A percentile compares a stretch with the other conserved stretches of the same genome.
Evolutionary conservation across 2,797 vertebrate species (phyloP).

Genomic region (Anas bahamensis): DNA sequence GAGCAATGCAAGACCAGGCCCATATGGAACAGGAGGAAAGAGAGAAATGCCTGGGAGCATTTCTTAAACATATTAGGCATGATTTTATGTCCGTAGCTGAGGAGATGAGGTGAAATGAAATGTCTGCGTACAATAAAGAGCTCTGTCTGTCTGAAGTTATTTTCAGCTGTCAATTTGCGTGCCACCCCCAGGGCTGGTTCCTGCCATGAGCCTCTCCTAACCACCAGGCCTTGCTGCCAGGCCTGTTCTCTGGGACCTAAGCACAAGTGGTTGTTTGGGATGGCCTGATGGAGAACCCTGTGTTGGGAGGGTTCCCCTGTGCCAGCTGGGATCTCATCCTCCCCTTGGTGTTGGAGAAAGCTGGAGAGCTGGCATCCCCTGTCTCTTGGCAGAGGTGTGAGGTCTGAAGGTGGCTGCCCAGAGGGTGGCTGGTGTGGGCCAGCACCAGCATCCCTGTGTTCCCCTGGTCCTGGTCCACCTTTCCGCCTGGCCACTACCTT

Average conservation of each 20-base stretch:
- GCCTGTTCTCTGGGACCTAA: not conserved
- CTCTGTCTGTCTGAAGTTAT: constrained; percentile 35
- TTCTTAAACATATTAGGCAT: constrained; percentile 5
- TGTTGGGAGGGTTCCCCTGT: not conserved
- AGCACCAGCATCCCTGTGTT: not conserved
- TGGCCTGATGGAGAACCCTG: not conserved
- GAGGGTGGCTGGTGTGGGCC: accelerated
- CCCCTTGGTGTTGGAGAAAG: not conserved
- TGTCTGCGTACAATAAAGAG: constrained; percentile 27
- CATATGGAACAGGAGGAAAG: not conserved
- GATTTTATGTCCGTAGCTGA: not conserved
- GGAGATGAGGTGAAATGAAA: constrained; percentile 47
- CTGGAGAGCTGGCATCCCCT: not conserved
- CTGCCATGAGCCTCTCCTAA: not conserved
- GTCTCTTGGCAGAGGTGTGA: not conserved
- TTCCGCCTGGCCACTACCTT: not conserved
- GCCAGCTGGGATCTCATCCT: accelerated
- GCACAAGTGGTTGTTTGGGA: not conserved
- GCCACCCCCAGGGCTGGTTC: not conserved
- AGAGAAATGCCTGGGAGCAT: not conserved
- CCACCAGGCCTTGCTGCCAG: not conserved
- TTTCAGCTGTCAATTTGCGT: constrained; percentile 23
- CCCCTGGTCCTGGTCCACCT: not conserved
- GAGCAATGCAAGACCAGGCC: not conserved
- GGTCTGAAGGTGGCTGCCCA: not conserved